Conservation (phyloP, 64 coral and sea anemone genomes). For the Stichodactyla helianthus region DNA sequence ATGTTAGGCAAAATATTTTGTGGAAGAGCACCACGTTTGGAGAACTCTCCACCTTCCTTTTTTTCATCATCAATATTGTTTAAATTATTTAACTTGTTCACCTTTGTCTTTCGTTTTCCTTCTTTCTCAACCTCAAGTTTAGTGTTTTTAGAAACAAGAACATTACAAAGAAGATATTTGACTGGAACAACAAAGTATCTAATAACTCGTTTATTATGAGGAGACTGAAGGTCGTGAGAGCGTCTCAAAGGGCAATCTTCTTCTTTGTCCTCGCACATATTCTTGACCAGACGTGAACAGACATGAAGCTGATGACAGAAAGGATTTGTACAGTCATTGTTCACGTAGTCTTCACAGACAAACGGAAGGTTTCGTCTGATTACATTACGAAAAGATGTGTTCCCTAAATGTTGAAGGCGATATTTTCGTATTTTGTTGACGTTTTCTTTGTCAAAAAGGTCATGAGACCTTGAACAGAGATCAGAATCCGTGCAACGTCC, state of each 20-base stretch:
- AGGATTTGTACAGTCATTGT: neutral
- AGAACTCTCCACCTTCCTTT: neutral
- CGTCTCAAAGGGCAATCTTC: neutral
- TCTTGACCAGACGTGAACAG: slow-evolving; percentile 10
- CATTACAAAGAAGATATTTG: neutral
- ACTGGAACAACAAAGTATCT: neutral
- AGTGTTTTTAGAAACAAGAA: neutral
- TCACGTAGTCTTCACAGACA: slow-evolving; percentile 42
- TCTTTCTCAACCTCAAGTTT: neutral
- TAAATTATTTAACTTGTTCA: slow-evolving; percentile 5
- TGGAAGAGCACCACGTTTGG: neutral
- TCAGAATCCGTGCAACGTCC: neutral
- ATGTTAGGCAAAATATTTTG: neutral
- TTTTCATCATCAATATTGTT: neutral
- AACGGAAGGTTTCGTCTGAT: slow-evolving; percentile 35
- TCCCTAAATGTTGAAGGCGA: neutral
- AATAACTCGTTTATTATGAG: slow-evolving; percentile 20
- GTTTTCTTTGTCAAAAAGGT: slow-evolving; percentile 41
- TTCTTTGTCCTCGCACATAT: neutral
- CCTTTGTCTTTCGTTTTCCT: slow-evolving; percentile 1
- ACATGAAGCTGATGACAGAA: slow-evolving; percentile 23
- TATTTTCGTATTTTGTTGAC: slow-evolving; percentile 6
- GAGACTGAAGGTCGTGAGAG: slow-evolving; percentile 21
- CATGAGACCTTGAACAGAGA: slow-evolving; percentile 30
- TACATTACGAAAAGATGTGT: neutral